A percentile compares a stretch with the other conserved stretches of the same genome.
phyloP scores from a whole-genome alignment of 2,888 invertebrate genomes.

The Mythimna vitellina region DNA sequence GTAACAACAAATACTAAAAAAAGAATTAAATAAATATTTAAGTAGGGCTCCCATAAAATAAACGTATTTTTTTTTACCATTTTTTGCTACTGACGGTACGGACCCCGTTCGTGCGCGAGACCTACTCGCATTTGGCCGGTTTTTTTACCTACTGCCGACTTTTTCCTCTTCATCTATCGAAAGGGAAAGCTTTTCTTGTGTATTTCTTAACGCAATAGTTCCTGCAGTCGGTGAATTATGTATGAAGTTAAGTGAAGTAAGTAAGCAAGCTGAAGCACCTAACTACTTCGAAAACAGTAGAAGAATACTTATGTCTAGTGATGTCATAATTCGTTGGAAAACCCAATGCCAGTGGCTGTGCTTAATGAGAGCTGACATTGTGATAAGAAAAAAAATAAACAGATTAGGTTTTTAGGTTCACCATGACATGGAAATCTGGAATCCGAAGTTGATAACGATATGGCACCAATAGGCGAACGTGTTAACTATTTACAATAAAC shows the following conservation, averaged over 20 bases:
- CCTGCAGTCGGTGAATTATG: conserved; percentile 29
- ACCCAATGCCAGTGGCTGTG: background rate
- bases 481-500: conserved; percentile 15
- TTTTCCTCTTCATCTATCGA: conserved; percentile 2
- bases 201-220: conserved; percentile 6
- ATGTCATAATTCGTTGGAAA: conserved; percentile 30
- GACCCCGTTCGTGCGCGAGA: background rate
- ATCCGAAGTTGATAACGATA: conserved; percentile 32
- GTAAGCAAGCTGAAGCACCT: background rate
- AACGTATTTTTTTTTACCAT: no score
- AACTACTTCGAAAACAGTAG: conserved; percentile 9
- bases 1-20: no score
- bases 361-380: conserved; percentile 1
- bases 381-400: background rate
- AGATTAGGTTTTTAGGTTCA: conserved; percentile 36
- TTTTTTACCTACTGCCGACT: background rate
- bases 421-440: conserved; percentile 8
- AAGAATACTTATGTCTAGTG: conserved; percentile 29
- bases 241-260: conserved; percentile 25
- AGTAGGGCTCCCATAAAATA: no score
- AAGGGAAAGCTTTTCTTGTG: conserved; percentile 38
- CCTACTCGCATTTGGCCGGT: background rate
- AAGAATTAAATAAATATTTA: no score
- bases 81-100: background rate
- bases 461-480: conserved; percentile 29